These are phyloP conservation scores for Pristionchus entomophagus DNA, from an alignment of 2,888 invertebrate genomes.

Conservation along the genomic window DNA sequence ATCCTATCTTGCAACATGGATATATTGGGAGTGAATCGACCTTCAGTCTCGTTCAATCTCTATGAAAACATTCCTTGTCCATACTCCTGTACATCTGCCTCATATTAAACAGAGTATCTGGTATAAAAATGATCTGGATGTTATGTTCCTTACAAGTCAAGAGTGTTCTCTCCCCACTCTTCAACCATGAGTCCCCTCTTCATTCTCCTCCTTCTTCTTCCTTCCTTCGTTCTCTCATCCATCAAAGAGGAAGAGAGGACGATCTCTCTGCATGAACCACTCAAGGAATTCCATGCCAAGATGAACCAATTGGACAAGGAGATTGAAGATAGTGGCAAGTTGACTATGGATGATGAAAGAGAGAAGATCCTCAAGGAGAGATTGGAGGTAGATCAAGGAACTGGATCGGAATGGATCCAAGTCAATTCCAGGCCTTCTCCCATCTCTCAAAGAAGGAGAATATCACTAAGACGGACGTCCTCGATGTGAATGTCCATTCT, in stretches of 20 bases:
- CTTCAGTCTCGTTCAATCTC: conserved; percentile 1
- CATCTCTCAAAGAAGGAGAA: conserved; percentile 22
- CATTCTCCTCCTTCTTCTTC: conserved; percentile 26
- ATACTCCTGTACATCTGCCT: neutral
- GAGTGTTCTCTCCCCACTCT: conserved; percentile 16
- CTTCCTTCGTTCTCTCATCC: neutral
- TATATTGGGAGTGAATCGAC: neutral
- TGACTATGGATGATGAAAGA: conserved; percentile 25
- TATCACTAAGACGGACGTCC: conserved; percentile 1
- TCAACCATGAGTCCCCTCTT: conserved; percentile 2
- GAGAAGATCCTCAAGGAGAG: conserved; percentile 12
- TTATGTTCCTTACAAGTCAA: neutral
- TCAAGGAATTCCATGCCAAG: neutral
- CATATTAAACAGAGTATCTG: neutral
- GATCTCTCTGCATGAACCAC: neutral
- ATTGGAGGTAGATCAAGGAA: neutral
- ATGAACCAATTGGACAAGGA: conserved; percentile 39
- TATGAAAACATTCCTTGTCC: neutral
- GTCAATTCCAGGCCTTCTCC: neutral
- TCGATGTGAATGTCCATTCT: conserved; percentile 22
- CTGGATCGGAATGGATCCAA: neutral
- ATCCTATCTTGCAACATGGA: neutral
- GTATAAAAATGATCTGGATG: neutral
- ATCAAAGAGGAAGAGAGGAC: neutral
- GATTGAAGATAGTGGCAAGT: conserved; percentile 21